Evolutionary conservation across 2,797 vertebrate species (phyloP).

Genomic region (Lycodopsis pacificus): DNA sequence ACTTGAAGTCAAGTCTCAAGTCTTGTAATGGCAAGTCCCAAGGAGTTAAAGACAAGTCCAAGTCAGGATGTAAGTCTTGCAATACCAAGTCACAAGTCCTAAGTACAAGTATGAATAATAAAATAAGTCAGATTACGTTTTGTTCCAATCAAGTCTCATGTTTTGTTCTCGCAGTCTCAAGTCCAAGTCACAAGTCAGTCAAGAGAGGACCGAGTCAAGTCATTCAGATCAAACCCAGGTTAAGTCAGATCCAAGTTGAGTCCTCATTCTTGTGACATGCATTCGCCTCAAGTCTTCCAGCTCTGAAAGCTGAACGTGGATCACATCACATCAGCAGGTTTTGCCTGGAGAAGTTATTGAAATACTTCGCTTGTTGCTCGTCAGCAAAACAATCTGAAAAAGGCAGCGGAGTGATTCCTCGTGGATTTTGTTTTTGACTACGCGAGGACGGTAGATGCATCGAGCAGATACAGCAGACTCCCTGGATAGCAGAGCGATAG

Average conservation of each 20-base stretch:
- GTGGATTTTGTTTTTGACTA: background rate
- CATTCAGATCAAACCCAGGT: background rate
- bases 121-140: background rate
- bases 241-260: too few species aligned
- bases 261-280: background rate
- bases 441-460: conserved; percentile 36
- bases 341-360: conserved; percentile 3
- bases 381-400: conserved; percentile 24
- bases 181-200: background rate
- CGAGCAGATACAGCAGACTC: conserved; percentile 42
- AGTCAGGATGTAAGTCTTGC: background rate
- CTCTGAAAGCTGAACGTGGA: background rate
- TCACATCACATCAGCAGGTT: background rate
- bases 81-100: background rate
- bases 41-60: background rate
- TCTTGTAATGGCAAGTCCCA: background rate
- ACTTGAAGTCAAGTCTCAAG: too few species aligned
- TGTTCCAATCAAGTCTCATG: background rate
- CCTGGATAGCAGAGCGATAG: too few species aligned
- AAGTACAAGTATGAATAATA: background rate
- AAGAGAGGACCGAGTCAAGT: too few species aligned
- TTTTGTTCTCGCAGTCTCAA: background rate
- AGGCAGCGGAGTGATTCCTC: conserved; percentile 26
- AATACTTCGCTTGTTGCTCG: conserved; percentile 19
- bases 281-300: background rate